Evolutionary conservation across 2,797 vertebrate species (phyloP), one percentile per base, ranked within the genome.

Genomic region (Mus minutoides): DNA sequence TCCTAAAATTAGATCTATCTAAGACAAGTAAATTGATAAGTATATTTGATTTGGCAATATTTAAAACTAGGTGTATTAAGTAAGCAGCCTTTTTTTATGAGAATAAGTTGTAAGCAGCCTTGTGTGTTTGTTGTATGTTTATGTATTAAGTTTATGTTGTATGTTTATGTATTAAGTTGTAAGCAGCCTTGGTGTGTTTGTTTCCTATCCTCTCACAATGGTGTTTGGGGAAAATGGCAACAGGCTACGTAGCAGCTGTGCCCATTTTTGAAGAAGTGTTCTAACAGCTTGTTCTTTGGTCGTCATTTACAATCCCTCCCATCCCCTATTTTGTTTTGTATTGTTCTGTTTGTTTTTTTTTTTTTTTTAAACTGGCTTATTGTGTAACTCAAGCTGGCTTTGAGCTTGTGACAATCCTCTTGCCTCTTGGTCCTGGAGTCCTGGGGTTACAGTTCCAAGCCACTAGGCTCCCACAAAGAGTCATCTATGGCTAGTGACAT

Each of bases 1-100:
- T 54, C 77, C 37, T 31, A 78, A 73, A 95, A 69, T 46, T 69
- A 83, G 4, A 49, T 64, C 22, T 64, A 19, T 91, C 54, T 24
- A 46, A 73, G 54, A 77, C 64, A 93, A 80, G 79, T 56, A 85
- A 85, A 16, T 78, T 88, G 87, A 10, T 85, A 83, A 89, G 84
- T 89, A 13, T 83, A 54, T 92, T 88, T 78, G 29, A 46, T 34
- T 46, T 8, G 54, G 14, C 43, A 60, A 71, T 94, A 43, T 58
- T 85, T 89, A 88, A 90, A 95, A 46, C 75, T 10, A 62, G 3
- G 2, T 54, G 2, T 76, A 21, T 31, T 88, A 88, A 69, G 54
- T 58, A 11, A 79, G 31, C 54, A 79, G 26, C 31, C 17, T 78
- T 34, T 78, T 77, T 34, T 49, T 49, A 13, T 56, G 12, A 56